Percentiles rank a stretch among this genome's conserved stretches.
Evolutionary conservation across 2,797 vertebrate genomes (phyloP).

Genomic region (Characodon lateralis): DNA sequence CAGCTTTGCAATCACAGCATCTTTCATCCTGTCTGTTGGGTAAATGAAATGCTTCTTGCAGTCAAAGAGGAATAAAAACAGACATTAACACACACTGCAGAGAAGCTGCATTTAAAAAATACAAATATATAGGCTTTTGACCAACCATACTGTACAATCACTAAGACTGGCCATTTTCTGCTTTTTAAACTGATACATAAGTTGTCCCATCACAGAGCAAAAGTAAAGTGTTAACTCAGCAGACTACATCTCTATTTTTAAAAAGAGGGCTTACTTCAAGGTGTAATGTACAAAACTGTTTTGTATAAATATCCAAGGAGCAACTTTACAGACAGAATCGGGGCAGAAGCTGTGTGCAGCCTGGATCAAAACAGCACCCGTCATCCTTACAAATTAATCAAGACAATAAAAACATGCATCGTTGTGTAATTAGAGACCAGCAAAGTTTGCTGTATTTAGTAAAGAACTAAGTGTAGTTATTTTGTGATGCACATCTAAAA

Average conservation of each 20-base stretch:
- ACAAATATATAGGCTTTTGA: background rate
- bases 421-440: constrained; percentile 36
- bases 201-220: background rate
- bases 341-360: constrained; percentile 35
- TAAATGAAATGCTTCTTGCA: constrained; percentile 15
- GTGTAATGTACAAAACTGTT: constrained; percentile 38
- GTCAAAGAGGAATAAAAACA: background rate
- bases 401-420: constrained; percentile 16
- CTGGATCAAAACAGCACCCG: constrained; percentile 31
- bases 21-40: constrained; percentile 95
- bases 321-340: constrained; percentile 54
- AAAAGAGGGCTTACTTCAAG: constrained; percentile 12
- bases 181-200: background rate
- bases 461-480: background rate
- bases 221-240: constrained; percentile 23
- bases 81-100: background rate
- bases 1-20: constrained; percentile 95
- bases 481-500: constrained; percentile 5
- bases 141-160: background rate
- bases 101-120: background rate
- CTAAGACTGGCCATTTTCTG: background rate
- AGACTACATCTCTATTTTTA: constrained; percentile 10
- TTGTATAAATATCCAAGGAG: constrained; percentile 27
- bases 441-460: constrained; percentile 1
- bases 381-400: constrained; percentile 35